Conservation (phyloP, 2,888 invertebrate genomes). For the Sepiola atlantica region DNA sequence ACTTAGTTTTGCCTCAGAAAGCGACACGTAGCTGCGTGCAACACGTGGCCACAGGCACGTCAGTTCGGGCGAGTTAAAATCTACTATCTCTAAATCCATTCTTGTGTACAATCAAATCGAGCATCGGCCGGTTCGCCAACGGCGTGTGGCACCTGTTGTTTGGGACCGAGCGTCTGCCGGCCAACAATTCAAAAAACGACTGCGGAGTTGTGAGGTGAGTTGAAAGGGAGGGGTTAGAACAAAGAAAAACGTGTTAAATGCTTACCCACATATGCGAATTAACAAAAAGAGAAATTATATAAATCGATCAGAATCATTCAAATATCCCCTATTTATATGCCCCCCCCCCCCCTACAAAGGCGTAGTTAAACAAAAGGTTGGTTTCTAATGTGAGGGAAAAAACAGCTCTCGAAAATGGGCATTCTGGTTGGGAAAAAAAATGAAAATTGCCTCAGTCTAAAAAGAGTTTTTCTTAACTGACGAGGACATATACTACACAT, state of each 20-base stretch:
- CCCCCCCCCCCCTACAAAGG: too few species aligned
- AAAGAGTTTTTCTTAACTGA: too few species aligned
- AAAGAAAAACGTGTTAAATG: neutral
- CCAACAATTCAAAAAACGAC: neutral
- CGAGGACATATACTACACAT: too few species aligned
- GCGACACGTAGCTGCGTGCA: neutral
- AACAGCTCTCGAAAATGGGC: too few species aligned
- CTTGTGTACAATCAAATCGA: neutral
- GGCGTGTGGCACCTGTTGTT: constrained; percentile 21
- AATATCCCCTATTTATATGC: too few species aligned
- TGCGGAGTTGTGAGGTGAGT: neutral
- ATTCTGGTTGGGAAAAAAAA: too few species aligned
- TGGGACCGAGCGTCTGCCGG: neutral
- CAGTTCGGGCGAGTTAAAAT: neutral
- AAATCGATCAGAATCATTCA: neutral
- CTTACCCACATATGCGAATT: neutral
- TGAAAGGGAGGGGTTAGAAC: neutral
- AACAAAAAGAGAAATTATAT: neutral
- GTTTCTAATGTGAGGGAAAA: too few species aligned
- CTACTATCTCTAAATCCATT: neutral
- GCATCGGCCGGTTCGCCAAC: neutral
- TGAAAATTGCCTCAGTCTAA: too few species aligned
- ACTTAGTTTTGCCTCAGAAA: neutral
- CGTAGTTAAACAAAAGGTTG: too few species aligned
- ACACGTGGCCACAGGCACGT: neutral